Evolutionary conservation across 2,888 invertebrate species (phyloP).

Genomic region (Morpho deidamia): DNA sequence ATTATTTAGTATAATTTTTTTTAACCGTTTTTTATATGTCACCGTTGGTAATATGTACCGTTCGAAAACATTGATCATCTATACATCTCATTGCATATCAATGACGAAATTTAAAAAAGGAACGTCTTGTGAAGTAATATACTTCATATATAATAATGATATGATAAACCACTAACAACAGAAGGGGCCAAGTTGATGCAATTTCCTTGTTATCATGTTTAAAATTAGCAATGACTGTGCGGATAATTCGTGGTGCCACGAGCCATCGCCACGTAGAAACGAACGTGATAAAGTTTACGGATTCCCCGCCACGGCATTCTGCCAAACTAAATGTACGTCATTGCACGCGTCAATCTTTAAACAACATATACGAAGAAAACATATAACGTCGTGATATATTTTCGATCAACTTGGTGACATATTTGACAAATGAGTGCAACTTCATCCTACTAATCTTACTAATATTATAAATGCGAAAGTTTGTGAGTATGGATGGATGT

Average conservation of each 20-base stretch:
- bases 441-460: too few species aligned
- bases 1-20: too few species aligned
- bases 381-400: not conserved
- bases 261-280: constrained; percentile 36
- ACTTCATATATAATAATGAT: too few species aligned
- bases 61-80: too few species aligned
- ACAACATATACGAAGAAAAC: constrained; percentile 5
- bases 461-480: too few species aligned
- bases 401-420: not conserved
- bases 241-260: constrained; percentile 29
- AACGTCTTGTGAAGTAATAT: too few species aligned
- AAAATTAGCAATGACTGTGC: constrained; percentile 26
- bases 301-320: constrained; percentile 37
- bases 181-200: not conserved
- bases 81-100: too few species aligned
- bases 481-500: too few species aligned
- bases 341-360: not conserved
- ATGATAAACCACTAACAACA: not conserved
- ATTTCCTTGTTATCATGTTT: constrained; percentile 5
- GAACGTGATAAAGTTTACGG: constrained; percentile 33
- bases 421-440: not conserved
- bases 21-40: too few species aligned
- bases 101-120: too few species aligned
- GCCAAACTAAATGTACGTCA: constrained; percentile 15
- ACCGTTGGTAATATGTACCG: too few species aligned